These are phyloP conservation scores for Synanthedon vespiformis DNA, from an alignment of 2,888 invertebrate species.

Conservation along the genomic window DNA sequence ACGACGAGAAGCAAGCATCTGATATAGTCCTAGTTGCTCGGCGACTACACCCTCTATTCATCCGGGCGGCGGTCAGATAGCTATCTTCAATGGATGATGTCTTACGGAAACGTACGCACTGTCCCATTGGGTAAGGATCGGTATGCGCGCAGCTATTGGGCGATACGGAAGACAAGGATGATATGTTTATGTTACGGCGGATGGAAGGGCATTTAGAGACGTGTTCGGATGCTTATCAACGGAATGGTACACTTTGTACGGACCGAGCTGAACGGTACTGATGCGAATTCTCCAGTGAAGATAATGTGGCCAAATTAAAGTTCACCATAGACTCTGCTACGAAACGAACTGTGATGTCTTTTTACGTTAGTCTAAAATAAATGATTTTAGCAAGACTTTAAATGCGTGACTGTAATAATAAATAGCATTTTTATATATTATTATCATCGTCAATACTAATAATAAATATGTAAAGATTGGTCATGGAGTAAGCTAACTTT, in stretches of 20 bases:
- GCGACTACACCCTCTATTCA: conserved; percentile 20
- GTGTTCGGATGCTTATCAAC: conserved; percentile 29
- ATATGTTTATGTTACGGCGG: conserved; percentile 35
- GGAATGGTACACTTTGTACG: not conserved
- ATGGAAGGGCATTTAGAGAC: conserved; percentile 24
- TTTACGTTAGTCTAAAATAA: no score
- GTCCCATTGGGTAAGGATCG: conserved; percentile 42
- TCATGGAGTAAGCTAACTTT: no score
- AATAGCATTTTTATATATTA: no score
- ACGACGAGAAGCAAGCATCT: not conserved
- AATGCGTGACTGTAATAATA: no score
- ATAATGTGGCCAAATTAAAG: not conserved
- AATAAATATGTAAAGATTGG: no score
- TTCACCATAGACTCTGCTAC: not conserved
- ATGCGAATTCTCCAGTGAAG: not conserved
- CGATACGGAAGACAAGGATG: conserved; percentile 12
- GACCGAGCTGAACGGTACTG: not conserved
- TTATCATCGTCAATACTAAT: no score
- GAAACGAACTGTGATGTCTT: no score
- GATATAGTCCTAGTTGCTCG: conserved; percentile 9
- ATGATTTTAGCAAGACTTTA: no score
- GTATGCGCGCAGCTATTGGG: conserved; percentile 21
- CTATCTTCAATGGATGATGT: conserved; percentile 48
- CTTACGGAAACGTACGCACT: conserved; percentile 27
- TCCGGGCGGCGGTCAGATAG: conserved; percentile 35